A percentile compares a stretch with the other conserved stretches of the same genome.
Conservation (phyloP, 2,888 invertebrate genomes). For the Pollenia labialis region DNA sequence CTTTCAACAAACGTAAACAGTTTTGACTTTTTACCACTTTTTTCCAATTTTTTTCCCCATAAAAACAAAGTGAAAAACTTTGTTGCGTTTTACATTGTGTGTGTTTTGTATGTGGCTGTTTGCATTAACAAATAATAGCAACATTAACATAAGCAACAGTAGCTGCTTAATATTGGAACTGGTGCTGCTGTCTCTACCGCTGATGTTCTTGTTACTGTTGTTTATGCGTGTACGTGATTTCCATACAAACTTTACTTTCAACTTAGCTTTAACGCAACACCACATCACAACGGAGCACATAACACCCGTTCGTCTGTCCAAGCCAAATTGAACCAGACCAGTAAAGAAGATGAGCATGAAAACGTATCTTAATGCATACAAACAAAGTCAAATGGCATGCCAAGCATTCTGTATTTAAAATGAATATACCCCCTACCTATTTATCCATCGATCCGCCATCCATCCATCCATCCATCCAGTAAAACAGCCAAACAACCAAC, state of each 20-base stretch:
- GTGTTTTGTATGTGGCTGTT: not conserved
- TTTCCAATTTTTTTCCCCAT: slow-evolving; percentile 18
- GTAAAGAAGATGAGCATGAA: slow-evolving; percentile 35
- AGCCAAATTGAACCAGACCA: slow-evolving; percentile 11
- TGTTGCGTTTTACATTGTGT: slow-evolving; percentile 16
- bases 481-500: slow-evolving; percentile 11
- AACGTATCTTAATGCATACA: slow-evolving; percentile 44
- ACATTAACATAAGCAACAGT: slow-evolving; percentile 59
- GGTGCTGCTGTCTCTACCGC: slow-evolving; percentile 45
- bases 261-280: slow-evolving; percentile 18
- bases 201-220: slow-evolving; percentile 52
- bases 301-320: slow-evolving; percentile 64
- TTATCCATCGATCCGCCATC: slow-evolving; percentile 29
- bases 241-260: slow-evolving; percentile 48
- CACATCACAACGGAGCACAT: slow-evolving; percentile 28
- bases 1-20: slow-evolving; percentile 37
- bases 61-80: slow-evolving; percentile 53
- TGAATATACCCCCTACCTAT: not conserved
- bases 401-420: slow-evolving; percentile 8
- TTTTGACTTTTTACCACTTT: slow-evolving; percentile 19
- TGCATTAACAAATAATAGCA: slow-evolving; percentile 54
- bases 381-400: slow-evolving; percentile 55
- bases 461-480: slow-evolving; percentile 3
- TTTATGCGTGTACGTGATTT: slow-evolving; percentile 73
- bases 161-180: slow-evolving; percentile 52